Conservation (phyloP, 2,797 vertebrate species). For the Adelosebastes latens region DNA sequence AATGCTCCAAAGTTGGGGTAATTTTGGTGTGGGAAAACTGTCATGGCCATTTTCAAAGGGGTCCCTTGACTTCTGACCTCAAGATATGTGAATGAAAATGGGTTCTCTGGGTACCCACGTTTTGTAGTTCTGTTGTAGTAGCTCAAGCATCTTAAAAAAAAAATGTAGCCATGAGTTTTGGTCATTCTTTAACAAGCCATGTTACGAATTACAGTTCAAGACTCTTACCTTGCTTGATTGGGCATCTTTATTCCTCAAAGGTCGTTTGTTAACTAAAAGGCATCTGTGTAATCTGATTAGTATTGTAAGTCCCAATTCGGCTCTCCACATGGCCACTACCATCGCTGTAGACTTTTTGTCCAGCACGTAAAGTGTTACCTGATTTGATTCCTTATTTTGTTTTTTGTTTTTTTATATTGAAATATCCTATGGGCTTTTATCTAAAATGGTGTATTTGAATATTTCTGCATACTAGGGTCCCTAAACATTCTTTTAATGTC, state of each 20-base stretch:
- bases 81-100: too few relatives aligned
- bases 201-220: constrained; percentile 65
- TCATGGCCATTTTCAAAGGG: too few relatives aligned
- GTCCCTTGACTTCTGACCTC: too few relatives aligned
- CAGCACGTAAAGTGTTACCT: constrained; percentile 64
- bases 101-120: constrained; percentile 42
- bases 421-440: constrained; percentile 50
- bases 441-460: too few relatives aligned
- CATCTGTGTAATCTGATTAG: constrained; percentile 50
- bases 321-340: constrained; percentile 49
- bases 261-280: constrained; percentile 37
- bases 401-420: constrained; percentile 29
- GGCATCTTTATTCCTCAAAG: constrained; percentile 58
- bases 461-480: too few relatives aligned
- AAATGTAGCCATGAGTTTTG: constrained; percentile 76
- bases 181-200: constrained; percentile 74
- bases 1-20: too few relatives aligned
- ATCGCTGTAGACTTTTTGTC: constrained; percentile 56
- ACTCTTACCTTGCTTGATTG: constrained; percentile 61
- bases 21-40: too few relatives aligned
- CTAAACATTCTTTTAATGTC: too few relatives aligned
- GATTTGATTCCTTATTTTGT: constrained; percentile 28
- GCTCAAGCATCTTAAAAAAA: constrained; percentile 73
- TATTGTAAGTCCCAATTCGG: constrained; percentile 38
- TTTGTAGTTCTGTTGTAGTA: constrained; percentile 88